Conservation (phyloP, 2,797 vertebrate species). For the Acanthiza pusilla region DNA sequence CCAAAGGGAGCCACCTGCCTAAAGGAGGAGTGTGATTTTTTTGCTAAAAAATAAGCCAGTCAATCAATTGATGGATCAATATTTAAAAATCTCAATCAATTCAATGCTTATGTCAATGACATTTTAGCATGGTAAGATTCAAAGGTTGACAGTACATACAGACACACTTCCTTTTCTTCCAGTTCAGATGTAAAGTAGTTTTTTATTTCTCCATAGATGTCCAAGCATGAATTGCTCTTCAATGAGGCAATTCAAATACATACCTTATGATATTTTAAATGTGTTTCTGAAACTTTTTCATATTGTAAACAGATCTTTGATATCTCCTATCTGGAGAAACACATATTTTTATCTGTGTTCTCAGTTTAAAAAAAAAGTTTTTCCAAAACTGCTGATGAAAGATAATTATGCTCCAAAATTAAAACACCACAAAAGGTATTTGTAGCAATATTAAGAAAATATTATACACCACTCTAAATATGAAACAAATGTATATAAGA, state of each 20-base stretch:
- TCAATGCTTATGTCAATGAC: background rate
- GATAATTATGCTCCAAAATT: background rate
- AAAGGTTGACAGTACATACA: background rate
- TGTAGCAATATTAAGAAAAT: background rate
- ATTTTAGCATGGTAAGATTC: background rate
- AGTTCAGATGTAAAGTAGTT: background rate
- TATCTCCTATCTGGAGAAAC: background rate
- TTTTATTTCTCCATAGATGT: background rate
- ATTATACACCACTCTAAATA: background rate
- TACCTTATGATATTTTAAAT: background rate
- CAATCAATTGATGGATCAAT: rapidly evolving
- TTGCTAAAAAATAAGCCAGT: background rate
- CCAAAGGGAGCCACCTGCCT: background rate
- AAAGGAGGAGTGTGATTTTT: background rate
- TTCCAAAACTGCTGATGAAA: background rate
- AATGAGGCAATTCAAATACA: background rate
- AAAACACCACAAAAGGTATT: background rate
- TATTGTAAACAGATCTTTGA: background rate
- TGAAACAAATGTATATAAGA: background rate
- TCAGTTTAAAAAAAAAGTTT: background rate
- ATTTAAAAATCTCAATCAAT: background rate
- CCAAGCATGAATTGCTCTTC: background rate
- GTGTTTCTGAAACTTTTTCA: slow-evolving; percentile 7
- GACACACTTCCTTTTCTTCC: background rate
- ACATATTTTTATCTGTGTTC: background rate